Conservation (phyloP, 2,797 vertebrate genomes). For the Microchirus variegatus region DNA sequence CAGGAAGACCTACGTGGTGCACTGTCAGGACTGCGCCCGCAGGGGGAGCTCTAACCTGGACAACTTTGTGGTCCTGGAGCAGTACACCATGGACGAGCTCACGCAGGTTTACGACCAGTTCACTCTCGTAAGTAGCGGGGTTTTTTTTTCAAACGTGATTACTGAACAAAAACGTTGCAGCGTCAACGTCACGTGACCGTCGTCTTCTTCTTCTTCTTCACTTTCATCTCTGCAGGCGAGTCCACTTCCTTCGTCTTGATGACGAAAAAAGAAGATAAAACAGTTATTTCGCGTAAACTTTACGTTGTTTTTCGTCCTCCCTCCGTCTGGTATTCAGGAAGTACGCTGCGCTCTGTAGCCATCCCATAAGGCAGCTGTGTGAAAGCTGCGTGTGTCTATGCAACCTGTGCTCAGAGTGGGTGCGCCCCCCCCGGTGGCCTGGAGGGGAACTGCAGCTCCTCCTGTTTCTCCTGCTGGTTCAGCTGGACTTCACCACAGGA, state of each 20-base stretch:
- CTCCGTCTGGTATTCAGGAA: constrained; percentile 97
- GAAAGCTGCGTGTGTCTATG: constrained; percentile 97
- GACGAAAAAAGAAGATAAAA: constrained; percentile 83
- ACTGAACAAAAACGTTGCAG: too few relatives aligned
- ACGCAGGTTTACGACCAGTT: constrained; percentile 98
- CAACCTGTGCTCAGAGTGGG: constrained; percentile 92
- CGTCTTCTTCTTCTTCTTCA: background rate
- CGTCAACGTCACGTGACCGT: too few relatives aligned
- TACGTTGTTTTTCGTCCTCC: constrained; percentile 32
- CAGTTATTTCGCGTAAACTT: too few relatives aligned
- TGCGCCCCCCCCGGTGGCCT: constrained; percentile 86
- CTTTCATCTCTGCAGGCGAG: constrained; percentile 83
- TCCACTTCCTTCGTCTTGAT: constrained; percentile 96
- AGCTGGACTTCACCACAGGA: constrained; percentile 83
- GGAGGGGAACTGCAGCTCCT: constrained; percentile 80
- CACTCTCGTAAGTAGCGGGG: constrained; percentile 93
- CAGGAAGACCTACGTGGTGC: constrained; percentile 91
- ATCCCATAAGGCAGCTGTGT: constrained; percentile 95
- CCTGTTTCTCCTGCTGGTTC: constrained; percentile 87
- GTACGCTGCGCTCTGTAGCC: constrained; percentile 96
- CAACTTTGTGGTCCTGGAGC: constrained; percentile 90
- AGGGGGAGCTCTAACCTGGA: constrained; percentile 79
- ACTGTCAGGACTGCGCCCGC: constrained; percentile 91
- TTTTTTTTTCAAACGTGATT: too few relatives aligned
- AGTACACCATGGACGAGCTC: constrained; percentile 96